These are phyloP conservation scores for Volucella zonaria DNA, from an alignment of 2,888 invertebrate genomes.

Conservation along the genomic window DNA sequence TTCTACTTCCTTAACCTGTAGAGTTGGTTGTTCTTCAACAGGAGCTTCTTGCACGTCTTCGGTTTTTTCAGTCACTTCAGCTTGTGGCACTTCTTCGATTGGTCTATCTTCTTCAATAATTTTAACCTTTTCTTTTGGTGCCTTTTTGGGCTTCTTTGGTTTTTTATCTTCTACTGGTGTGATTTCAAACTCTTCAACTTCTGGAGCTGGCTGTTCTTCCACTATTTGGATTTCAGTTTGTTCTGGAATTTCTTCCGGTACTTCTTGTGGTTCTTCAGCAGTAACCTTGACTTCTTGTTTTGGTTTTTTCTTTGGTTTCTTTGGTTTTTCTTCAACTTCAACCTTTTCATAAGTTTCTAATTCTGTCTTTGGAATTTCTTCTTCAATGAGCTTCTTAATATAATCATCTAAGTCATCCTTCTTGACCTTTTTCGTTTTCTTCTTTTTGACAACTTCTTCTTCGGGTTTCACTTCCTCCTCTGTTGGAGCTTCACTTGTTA, in stretches of 20 bases:
- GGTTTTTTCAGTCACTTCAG: constrained; percentile 75
- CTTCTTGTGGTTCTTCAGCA: constrained; percentile 74
- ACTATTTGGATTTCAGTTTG: constrained; percentile 49
- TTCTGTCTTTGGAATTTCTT: constrained; percentile 78
- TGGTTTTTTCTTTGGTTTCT: constrained; percentile 74
- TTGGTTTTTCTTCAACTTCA: constrained; percentile 77
- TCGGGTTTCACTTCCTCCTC: constrained; percentile 64
- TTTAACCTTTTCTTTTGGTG: constrained; percentile 54
- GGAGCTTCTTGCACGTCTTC: constrained; percentile 58
- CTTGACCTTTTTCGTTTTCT: constrained; percentile 77
- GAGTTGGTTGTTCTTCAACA: constrained; percentile 50
- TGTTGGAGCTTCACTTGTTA: constrained; percentile 73
- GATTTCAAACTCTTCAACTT: constrained; percentile 64
- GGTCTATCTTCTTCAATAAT: constrained; percentile 81
- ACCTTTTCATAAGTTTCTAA: constrained; percentile 80
- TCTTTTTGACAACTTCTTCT: constrained; percentile 75
- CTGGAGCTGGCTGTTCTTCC: constrained; percentile 75
- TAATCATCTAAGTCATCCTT: constrained; percentile 78
- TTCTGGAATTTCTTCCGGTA: constrained; percentile 57
- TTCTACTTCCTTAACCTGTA: constrained; percentile 53
- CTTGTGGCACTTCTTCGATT: constrained; percentile 76
- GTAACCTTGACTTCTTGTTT: constrained; percentile 76
- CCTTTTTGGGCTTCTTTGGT: constrained; percentile 65
- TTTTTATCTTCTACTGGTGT: constrained; percentile 54
- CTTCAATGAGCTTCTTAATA: constrained; percentile 78